Base-by-base conservation (phyloP, 2,113 vertebrate species). In the Nothocercus nigrocapillus region DNA sequence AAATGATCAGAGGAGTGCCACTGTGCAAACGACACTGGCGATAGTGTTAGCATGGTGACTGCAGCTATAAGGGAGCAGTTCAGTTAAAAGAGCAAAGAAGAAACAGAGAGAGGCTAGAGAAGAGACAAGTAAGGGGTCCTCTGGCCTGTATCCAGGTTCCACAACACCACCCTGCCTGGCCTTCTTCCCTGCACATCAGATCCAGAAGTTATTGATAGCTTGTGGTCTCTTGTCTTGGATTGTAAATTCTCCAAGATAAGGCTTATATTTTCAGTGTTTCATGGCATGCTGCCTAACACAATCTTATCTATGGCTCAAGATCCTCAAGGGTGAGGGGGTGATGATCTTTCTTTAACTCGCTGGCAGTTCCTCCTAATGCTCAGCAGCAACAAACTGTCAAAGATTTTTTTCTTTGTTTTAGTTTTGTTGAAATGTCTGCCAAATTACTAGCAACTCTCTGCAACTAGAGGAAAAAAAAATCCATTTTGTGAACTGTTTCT, bases 121-220 rank as follows among this genome's bases (percentile, higher is more conserved):
- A 30, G 9, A 58, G 28, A 32, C 16, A 32, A 54, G 53, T 13
- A 13, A 53, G 7, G 53, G 53, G 7, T 28, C 53, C 27, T 13
- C 53, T 16, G 8, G 28, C 27, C 27, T 28, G 13, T 13, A 24
- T 30, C 30, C 28, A 18, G 30, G 28, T 32, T 32, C 16, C 54
- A 58, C 30, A 58, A 6, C 30, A 19, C 28, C 54, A 32, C 28
- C 54, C 16, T 32, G 45, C 20, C 47, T 70, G n/a, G 27, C 59
- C 30, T 89, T 85, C 32, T 8, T 44, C 5, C 6, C 82, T 34
- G 0, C 4, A 15, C 1, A 17, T 58, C 63, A 49, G 7, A 40
- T 36, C 82, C 73, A 36, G 62, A 61, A 36, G 2, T 4, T 85
- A 24, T 28, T 72, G 36, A 8, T 14, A 62, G 92, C 76, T 82